A percentile compares a stretch with the other conserved stretches of the same genome.
Conservation (phyloP, 1,140 invertebrate species). For the Scaptomyza montana region DNA sequence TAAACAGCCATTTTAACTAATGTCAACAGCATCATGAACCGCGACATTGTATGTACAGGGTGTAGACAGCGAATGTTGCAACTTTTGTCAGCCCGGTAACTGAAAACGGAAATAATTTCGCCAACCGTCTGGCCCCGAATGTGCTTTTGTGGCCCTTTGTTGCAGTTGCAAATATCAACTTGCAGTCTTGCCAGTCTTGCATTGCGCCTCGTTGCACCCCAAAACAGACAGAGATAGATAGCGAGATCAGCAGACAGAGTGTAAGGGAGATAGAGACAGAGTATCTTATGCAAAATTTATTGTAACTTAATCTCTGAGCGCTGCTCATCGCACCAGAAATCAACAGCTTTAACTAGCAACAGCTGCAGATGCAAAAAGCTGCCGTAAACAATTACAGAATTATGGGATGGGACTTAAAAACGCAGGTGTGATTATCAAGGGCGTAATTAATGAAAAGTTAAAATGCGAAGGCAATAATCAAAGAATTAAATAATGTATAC, state of each 20-base stretch:
- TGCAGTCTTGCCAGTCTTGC: constrained; percentile 7
- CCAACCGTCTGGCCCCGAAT: constrained; percentile 25
- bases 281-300: not conserved
- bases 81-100: constrained; percentile 39
- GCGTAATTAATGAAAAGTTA: constrained; percentile 55
- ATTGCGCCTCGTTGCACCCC: not conserved
- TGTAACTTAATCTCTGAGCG: not conserved
- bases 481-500: not conserved
- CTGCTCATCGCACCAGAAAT: constrained; percentile 16
- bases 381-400: constrained; percentile 18
- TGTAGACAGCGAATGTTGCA: constrained; percentile 8
- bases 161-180: constrained; percentile 63
- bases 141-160: constrained; percentile 8
- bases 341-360: not conserved
- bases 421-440: constrained; percentile 11
- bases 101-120: constrained; percentile 46
- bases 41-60: not conserved
- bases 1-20: too few relatives aligned
- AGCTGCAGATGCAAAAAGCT: not conserved
- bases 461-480: constrained; percentile 54
- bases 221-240: not conserved
- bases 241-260: too few relatives aligned
- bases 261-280: not conserved
- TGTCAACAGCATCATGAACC: not conserved
- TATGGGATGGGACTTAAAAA: constrained; percentile 14